Evolutionary conservation across 2,888 invertebrate genomes (phyloP).

Genomic region (Drosophila helvetica): DNA sequence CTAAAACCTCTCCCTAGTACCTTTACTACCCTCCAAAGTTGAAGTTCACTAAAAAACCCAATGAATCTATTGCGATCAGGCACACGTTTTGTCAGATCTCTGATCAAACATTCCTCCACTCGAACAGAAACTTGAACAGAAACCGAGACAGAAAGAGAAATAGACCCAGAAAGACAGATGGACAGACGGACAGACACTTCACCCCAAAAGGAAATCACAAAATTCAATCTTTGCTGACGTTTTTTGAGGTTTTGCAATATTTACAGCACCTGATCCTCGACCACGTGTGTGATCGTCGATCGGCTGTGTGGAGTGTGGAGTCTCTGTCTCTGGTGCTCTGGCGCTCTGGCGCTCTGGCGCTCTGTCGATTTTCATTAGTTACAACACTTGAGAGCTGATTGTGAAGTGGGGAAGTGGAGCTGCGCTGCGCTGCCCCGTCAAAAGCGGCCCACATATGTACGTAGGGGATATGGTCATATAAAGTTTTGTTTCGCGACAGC

Average conservation of each 20-base stretch:
- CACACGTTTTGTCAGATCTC: background rate
- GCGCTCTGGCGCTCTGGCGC: background rate
- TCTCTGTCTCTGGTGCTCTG: background rate
- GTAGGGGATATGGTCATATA: conserved; percentile 40
- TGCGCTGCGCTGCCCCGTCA: conserved; percentile 19
- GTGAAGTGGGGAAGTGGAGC: conserved; percentile 60
- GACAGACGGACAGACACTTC: conserved; percentile 8
- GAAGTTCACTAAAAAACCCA: background rate
- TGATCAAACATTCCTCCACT: background rate
- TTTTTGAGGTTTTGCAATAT: conserved; percentile 27
- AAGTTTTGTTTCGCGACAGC: conserved; percentile 11
- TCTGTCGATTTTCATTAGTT: conserved; percentile 47
- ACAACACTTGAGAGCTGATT: conserved; percentile 66
- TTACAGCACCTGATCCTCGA: conserved; percentile 51
- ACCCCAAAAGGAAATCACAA: background rate
- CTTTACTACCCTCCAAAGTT: background rate
- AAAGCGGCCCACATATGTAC: conserved; percentile 40
- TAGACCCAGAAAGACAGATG: background rate
- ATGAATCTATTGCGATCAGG: background rate
- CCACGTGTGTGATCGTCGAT: conserved; percentile 55
- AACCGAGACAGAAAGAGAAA: background rate
- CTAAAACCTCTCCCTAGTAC: background rate
- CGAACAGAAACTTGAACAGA: background rate
- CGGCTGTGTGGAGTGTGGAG: conserved; percentile 10
- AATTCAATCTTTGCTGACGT: conserved; percentile 22